Evolutionary conservation across 1,140 invertebrate genomes (phyloP).

Genomic region (Aphelenchoides avenae): DNA sequence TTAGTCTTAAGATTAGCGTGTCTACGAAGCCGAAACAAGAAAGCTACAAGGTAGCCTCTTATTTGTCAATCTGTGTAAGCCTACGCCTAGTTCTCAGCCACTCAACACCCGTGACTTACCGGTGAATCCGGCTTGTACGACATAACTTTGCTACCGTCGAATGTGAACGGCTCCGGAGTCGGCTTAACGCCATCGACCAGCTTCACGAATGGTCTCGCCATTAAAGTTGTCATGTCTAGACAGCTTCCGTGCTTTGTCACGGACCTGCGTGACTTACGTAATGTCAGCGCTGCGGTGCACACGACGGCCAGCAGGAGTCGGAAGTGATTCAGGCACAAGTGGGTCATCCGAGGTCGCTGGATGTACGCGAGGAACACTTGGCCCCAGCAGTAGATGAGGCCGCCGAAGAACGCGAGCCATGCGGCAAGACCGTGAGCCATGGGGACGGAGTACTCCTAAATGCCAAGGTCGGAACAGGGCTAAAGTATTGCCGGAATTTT

Average conservation of each 20-base stretch:
- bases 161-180: slow-evolving; percentile 3
- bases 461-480: too few relatives aligned
- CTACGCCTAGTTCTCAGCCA: too few relatives aligned
- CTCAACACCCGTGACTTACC: too few relatives aligned
- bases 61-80: too few relatives aligned
- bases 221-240: slow-evolving; percentile 4
- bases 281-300: slow-evolving; percentile 1
- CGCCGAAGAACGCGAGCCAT: slow-evolving; percentile 14
- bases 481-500: too few relatives aligned
- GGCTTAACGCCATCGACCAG: slow-evolving; percentile 15
- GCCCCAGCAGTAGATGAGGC: slow-evolving; percentile 12
- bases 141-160: background rate
- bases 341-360: slow-evolving; percentile 4
- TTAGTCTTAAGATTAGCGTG: too few relatives aligned
- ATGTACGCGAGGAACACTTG: slow-evolving; percentile 8
- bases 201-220: slow-evolving; percentile 4
- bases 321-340: background rate
- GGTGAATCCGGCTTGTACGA: slow-evolving; percentile 1
- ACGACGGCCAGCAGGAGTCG: background rate
- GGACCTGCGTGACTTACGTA: background rate
- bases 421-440: slow-evolving; percentile 12
- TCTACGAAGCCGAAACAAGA: too few relatives aligned
- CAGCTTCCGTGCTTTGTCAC: background rate
- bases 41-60: too few relatives aligned
- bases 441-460: slow-evolving; percentile 7